Evolutionary conservation across 2,113 vertebrate genomes (phyloP), one percentile per base, ranked within the genome.

Genomic region (Rhabdomys dilectus): DNA sequence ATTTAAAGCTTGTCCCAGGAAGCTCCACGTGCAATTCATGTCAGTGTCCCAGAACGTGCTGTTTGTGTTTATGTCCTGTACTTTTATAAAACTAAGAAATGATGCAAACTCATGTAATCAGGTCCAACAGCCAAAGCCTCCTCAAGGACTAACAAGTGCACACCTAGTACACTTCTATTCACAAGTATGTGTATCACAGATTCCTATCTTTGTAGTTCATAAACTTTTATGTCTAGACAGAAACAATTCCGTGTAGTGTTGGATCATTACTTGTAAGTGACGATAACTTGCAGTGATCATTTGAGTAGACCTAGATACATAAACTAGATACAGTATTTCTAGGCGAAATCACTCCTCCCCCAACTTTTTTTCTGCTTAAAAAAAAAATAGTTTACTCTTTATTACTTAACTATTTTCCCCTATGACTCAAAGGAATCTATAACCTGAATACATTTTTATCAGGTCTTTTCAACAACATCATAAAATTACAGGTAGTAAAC

Each of bases 181-280:
- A 78, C 72, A 56, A 73, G 58, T 19, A 87, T 22, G 36, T 76
- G 77, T 66, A 80, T 76, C 66, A 96, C 64, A 76, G 62, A 96
- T 96, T 91, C 39, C 45, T 96, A 86, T 82, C 58, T 96, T 97
- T 91, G 45, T 93, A 1, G 81, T 58, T 75, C 39, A 60, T n/a
- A 87, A 96, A 87, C 72, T 64, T 97, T 97, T 77, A 77, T 96
- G 42, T 73, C n/a, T 96, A 94, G 70, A 96, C 56, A 92, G 84
- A 91, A 62, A 95, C 80, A 78, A 78, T 42, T 95, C 42, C 90
- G 19, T 45, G 12, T 21, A 68, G 21, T 93, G 68, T 75, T 94
- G 75, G 1, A 5, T 36, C 36, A 42, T 92, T 90, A 51, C 51
- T 77, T 92, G 64, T 90, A 24, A 64, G 51, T 76, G n/a, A 56